These are phyloP conservation scores for Pseudochirops corinnae DNA, from an alignment of 2,797 vertebrate species.

Conservation along the genomic window DNA sequence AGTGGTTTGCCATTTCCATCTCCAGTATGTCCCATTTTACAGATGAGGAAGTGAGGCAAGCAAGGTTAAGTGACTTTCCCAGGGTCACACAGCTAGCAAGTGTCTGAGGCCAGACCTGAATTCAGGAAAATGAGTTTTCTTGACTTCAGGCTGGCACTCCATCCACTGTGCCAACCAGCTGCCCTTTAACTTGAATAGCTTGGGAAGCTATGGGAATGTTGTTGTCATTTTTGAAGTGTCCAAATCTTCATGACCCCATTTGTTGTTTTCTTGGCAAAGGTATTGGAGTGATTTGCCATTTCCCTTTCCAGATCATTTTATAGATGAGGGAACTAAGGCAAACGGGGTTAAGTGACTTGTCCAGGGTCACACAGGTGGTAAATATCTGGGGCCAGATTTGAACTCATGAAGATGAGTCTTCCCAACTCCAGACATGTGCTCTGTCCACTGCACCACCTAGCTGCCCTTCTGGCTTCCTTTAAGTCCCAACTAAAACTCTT, in stretches of 20 bases:
- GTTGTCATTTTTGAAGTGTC: not conserved
- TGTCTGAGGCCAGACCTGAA: not conserved
- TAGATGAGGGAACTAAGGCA: not conserved
- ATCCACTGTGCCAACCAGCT: not conserved
- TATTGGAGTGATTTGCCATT: not conserved
- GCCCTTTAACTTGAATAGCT: not conserved
- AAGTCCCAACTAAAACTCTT: not conserved
- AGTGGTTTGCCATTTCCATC: not conserved
- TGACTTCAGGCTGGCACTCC: not conserved
- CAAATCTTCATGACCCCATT: not conserved
- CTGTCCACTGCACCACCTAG: not conserved
- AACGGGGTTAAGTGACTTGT: not conserved
- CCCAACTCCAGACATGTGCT: not conserved
- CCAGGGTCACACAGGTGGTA: not conserved
- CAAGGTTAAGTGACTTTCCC: too few species aligned
- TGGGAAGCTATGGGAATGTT: not conserved
- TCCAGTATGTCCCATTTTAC: not conserved
- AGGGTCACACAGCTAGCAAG: too few species aligned
- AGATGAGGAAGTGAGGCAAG: too few species aligned
- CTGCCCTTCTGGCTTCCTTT: not conserved
- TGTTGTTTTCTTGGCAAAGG: not conserved
- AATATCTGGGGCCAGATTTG: not conserved
- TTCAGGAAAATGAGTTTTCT: not conserved
- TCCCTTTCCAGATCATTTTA: not conserved
- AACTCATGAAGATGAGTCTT: not conserved